Evolutionary conservation across 2,797 vertebrate genomes (phyloP).

Genomic region (Glyptemys insculpta): DNA sequence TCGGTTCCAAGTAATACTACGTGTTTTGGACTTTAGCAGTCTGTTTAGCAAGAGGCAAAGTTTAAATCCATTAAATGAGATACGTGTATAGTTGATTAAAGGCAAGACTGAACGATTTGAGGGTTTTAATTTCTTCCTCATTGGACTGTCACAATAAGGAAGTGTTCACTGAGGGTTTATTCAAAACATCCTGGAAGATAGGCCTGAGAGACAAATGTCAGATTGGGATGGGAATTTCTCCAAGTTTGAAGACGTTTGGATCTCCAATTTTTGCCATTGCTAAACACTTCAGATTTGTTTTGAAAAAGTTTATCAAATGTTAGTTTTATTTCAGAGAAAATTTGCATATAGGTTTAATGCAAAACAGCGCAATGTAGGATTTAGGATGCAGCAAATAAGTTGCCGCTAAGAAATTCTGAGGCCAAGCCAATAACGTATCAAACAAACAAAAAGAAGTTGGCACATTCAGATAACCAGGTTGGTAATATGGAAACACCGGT

Average conservation of each 20-base stretch:
- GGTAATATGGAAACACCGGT: not conserved
- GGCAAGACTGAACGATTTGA: slow-evolving; percentile 52
- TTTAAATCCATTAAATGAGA: slow-evolving; percentile 75
- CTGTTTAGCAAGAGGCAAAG: slow-evolving; percentile 46
- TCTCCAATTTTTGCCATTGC: not conserved
- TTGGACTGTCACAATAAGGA: slow-evolving; percentile 42
- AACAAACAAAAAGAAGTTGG: not conserved
- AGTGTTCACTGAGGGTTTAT: not conserved
- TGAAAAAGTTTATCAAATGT: not conserved
- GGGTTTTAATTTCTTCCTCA: slow-evolving; percentile 58
- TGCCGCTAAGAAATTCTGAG: not conserved
- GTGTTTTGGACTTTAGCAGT: slow-evolving; percentile 30
- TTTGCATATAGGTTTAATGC: not conserved
- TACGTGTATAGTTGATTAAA: slow-evolving; percentile 67
- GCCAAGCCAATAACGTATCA: not conserved
- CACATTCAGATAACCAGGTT: not conserved
- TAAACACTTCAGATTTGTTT: not conserved
- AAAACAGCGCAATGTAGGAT: not conserved
- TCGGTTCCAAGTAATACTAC: slow-evolving; percentile 54
- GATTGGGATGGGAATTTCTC: not conserved
- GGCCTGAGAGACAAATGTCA: not conserved
- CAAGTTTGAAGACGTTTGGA: not conserved
- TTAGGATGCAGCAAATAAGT: not conserved
- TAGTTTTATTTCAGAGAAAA: slow-evolving; percentile 3
- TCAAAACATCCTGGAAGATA: not conserved